Evolutionary conservation across 2,797 vertebrate genomes (phyloP).

Genomic region (Champsocephalus esox): DNA sequence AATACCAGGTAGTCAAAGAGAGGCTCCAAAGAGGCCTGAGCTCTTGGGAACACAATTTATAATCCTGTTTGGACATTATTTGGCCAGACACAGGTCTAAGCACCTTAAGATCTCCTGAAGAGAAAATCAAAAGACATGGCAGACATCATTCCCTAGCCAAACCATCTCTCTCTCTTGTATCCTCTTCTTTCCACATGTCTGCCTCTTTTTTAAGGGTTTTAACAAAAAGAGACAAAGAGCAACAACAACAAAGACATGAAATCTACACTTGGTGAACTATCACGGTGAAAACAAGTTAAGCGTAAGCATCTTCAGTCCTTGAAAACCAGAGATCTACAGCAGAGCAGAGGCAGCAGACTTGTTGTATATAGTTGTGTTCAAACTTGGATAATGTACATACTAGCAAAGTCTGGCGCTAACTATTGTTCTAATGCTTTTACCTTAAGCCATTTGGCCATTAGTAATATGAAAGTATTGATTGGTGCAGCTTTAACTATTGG

Average conservation of each 20-base stretch:
- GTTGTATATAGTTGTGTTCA: background rate
- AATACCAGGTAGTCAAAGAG: constrained; percentile 64
- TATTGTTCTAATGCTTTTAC: background rate
- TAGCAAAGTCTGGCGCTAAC: background rate
- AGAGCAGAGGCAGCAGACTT: background rate
- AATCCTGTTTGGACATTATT: constrained; percentile 72
- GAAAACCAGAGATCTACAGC: background rate
- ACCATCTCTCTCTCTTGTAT: constrained; percentile 14
- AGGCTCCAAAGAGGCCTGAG: constrained; percentile 48
- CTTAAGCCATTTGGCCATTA: background rate
- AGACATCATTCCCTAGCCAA: constrained; percentile 34
- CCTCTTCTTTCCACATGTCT: constrained; percentile 3
- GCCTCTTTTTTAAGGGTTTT: constrained; percentile 14
- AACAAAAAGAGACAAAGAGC: background rate
- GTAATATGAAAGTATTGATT: background rate
- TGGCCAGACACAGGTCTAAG: constrained; percentile 48
- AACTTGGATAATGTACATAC: constrained; percentile 6
- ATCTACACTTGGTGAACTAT: constrained; percentile 10
- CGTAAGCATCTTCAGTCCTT: background rate
- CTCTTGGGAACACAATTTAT: constrained; percentile 50
- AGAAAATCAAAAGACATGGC: constrained; percentile 41
- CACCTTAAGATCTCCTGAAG: constrained; percentile 31
- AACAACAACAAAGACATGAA: background rate
- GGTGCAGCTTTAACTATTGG: constrained; percentile 14
- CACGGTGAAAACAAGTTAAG: constrained; percentile 12